These are phyloP conservation scores for Fragum sueziense DNA, from an alignment of 2,888 invertebrate genomes.

Conservation along the genomic window DNA sequence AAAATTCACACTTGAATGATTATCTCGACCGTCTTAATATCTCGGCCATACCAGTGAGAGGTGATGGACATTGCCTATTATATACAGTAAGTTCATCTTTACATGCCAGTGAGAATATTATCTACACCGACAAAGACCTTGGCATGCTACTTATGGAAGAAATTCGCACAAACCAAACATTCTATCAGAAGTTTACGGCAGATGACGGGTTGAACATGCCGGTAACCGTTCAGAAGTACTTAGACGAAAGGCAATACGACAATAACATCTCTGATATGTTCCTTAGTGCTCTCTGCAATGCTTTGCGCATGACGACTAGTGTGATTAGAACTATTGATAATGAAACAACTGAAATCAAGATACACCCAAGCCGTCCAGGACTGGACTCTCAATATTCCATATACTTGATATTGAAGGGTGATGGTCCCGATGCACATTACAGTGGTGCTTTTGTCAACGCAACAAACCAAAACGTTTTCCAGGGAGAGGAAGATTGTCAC, in stretches of 20 bases:
- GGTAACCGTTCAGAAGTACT: neutral
- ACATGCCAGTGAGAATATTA: slow-evolving; percentile 18
- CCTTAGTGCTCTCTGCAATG: slow-evolving; percentile 68
- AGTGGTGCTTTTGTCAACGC: neutral
- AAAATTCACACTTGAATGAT: too few relatives aligned
- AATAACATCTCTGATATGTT: slow-evolving; percentile 73
- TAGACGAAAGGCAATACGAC: slow-evolving; percentile 48
- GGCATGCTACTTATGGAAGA: slow-evolving; percentile 19
- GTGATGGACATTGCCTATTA: slow-evolving; percentile 33
- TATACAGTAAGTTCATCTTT: slow-evolving; percentile 37
- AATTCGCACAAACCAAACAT: slow-evolving; percentile 26
- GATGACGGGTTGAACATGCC: neutral
- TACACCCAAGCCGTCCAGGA: neutral
- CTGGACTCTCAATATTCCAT: neutral
- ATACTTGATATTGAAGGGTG: neutral
- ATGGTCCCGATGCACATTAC: neutral
- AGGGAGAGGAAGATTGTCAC: neutral
- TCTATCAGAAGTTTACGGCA: slow-evolving; percentile 25
- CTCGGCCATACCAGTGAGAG: slow-evolving; percentile 30
- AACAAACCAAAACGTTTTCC: neutral
- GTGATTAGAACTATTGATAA: neutral
- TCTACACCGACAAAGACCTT: slow-evolving; percentile 30
- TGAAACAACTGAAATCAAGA: neutral
- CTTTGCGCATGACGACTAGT: slow-evolving; percentile 55
- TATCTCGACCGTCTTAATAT: too few relatives aligned